These are phyloP conservation scores for Cantharis rustica DNA, from an alignment of 2,888 invertebrate species.

Conservation along the genomic window DNA sequence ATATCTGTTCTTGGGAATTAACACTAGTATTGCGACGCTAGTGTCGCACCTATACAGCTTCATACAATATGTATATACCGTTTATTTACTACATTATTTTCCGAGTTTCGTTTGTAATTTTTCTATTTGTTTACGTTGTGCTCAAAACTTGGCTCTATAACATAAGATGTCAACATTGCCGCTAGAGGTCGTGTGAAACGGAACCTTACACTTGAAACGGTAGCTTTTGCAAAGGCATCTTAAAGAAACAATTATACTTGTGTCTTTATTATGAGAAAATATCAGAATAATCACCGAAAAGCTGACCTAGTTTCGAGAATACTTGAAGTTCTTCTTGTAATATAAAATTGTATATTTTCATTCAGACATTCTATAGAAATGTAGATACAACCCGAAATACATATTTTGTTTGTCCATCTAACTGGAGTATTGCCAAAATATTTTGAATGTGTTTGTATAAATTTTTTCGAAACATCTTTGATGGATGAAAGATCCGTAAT, in stretches of 20 bases:
- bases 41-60: no score
- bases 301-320: slow-evolving; percentile 18
- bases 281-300: slow-evolving; percentile 18
- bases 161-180: no score
- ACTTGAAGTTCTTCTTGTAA: slow-evolving; percentile 8
- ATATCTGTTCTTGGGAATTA: no score
- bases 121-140: no score
- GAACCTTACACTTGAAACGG: neutral
- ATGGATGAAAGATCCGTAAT: neutral
- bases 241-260: neutral
- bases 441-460: neutral
- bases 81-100: no score
- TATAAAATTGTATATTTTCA: neutral
- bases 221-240: no score
- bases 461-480: neutral
- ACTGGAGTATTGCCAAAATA: neutral
- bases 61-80: no score
- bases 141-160: no score
- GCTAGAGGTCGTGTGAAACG: no score
- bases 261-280: neutral
- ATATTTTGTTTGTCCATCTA: neutral
- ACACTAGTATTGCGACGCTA: no score
- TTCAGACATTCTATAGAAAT: neutral
- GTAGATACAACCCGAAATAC: neutral
- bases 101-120: no score